Base-by-base conservation (phyloP, 2,888 invertebrate genomes). In the Nomada lathburiana region DNA sequence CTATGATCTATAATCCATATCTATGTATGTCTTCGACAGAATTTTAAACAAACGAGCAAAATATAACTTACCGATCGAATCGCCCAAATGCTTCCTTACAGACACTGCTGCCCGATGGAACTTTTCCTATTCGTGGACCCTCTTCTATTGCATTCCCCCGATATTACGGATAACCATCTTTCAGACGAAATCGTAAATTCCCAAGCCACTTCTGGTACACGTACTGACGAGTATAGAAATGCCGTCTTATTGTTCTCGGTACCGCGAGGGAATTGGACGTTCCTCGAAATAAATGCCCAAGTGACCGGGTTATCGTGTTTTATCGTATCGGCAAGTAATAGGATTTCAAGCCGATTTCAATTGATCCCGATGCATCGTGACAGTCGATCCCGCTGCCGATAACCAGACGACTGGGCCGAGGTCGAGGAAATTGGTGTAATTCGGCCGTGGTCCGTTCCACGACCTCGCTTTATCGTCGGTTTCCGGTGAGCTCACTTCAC, bases 371-470 rank as follows among this genome's bases (percentile, higher is more conserved):
- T 71, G 82, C 76, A 76, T 77, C 74, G 83, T 74, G 82, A 68
- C 74, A 83, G 80, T 83, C 83, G 83, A 85, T 83, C 76, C 77
- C 83, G 76, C 69, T 83, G 53, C 59, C 53, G 80, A 80, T 80
- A 83, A 77, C 80, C 79, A 76, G 23, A 70, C 59, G 65, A 47
- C 60, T 73, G 73, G 26, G n/a, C 44, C 63, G 65, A 50, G 55
- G 52, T 36, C 82, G 80, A 83, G 87, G 87, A 88, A 86, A 88
- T 89, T 85, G 87, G 74, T 84, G 84, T 84, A 85, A 86, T 82
- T 83, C 84, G 79, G 65, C 64, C 82, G 80, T 26, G 75, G 74
- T 77, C 70, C 81, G 75, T 86, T 83, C 78, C 69, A 71, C 72
- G 80, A 72, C 62, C 76, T 53, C 68, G 79, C 76, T 69, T 81